Evolutionary conservation across 2,888 invertebrate genomes (phyloP), one percentile per base, ranked within the genome.

Genomic region (Hypercompe scribonia): DNA sequence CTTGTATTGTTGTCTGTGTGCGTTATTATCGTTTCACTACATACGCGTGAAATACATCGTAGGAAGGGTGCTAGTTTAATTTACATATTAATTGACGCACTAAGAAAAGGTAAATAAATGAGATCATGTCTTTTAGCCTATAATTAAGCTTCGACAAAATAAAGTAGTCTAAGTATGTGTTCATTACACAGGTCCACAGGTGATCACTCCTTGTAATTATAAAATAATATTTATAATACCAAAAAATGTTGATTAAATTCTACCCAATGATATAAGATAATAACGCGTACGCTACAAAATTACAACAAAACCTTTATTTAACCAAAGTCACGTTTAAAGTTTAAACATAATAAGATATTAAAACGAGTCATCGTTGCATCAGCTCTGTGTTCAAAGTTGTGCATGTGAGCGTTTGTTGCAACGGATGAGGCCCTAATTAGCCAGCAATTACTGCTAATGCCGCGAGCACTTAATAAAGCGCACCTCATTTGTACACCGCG

Each of bases 381-480:
- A 71, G 70, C 66, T 77, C 70, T 68, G 4, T 21, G 75, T 72
- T 80, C 73, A 77, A 84, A 86, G 86, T 75, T 86, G 86, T 76
- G 78, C 65, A 68, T 73, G 81, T 77, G 82, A 76, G 81, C 42
- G 83, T 88, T 86, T 81, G 88, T 88, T 89, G 90, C 91, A 90
- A 87, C 91, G 91, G 92, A 92, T 92, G 92, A 88, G 89, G 88
- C 87, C 88, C 93, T 93, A 94, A 94, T 93, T 93, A 93, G 92
- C 90, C 87, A 78, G 89, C 93, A 93, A 94, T 94, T 93, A 93
- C 90, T 87, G 86, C 92, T 94, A 94, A 94, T 94, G 93, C 91
- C 87, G 88, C 87, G 85, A 88, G 86, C 90, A 90, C 88, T 91
- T 93, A 92, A 84, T 84, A 84, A 84, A 90, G 90, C 90, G 88